These are phyloP conservation scores for Epinotia brunnichana DNA, from an alignment of 2,888 invertebrate species.

Conservation along the genomic window DNA sequence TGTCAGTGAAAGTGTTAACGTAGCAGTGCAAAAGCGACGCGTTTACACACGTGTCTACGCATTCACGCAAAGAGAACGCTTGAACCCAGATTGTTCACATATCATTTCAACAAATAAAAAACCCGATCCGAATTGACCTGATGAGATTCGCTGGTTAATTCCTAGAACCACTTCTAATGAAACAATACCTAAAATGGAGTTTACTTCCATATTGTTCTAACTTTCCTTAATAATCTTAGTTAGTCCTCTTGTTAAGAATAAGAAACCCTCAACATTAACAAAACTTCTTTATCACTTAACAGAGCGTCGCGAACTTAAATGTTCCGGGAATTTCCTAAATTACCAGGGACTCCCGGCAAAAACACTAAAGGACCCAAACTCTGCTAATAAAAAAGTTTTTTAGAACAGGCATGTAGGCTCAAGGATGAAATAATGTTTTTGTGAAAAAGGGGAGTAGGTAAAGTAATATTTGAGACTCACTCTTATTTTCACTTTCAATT, in stretches of 20 bases:
- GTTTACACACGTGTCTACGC: too few species aligned
- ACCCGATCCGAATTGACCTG: too few species aligned
- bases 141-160: too few species aligned
- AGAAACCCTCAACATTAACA: conserved; percentile 19
- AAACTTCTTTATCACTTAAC: conserved; percentile 37
- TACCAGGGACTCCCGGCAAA: conserved; percentile 15
- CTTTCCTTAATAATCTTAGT: background rate
- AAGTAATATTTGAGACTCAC: background rate
- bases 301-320: conserved; percentile 8
- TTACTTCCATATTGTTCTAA: background rate
- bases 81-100: too few species aligned
- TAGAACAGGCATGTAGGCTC: conserved; percentile 6
- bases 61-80: too few species aligned
- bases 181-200: background rate
- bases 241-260: background rate
- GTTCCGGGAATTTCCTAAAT: conserved; percentile 24
- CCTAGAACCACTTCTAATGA: too few species aligned
- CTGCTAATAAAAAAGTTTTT: conserved; percentile 34
- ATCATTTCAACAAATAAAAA: too few species aligned
- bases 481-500: background rate
- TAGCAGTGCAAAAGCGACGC: too few species aligned
- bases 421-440: conserved; percentile 24
- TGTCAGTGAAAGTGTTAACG: too few species aligned
- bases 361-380: conserved; percentile 29
- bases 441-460: background rate